Conservation (phyloP, 1,140 invertebrate species). For the Samia ricini region DNA sequence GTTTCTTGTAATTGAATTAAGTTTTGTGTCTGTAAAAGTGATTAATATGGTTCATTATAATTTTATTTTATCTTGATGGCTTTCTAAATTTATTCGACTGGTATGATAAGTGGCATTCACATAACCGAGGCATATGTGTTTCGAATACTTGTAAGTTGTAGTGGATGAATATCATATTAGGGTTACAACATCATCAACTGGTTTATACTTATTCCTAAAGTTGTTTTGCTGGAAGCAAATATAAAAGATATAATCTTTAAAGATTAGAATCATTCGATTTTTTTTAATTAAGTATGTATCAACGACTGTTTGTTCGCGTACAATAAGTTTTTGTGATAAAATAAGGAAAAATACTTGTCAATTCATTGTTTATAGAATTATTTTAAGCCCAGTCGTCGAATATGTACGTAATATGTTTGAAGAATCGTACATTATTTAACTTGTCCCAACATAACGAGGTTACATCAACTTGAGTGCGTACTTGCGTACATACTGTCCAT, state of each 20-base stretch:
- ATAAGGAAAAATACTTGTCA: not conserved
- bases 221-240: constrained; percentile 1
- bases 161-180: constrained; percentile 35
- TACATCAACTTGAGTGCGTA: constrained; percentile 58
- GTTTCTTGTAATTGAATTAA: not conserved
- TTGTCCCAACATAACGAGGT: constrained; percentile 46
- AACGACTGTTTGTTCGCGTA: not conserved
- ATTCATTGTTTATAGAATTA: not conserved
- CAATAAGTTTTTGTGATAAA: not conserved
- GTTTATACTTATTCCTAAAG: constrained; percentile 30
- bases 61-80: constrained; percentile 30
- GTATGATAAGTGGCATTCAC: constrained; percentile 28
- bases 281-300: not conserved
- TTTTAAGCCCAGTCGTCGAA: constrained; percentile 15
- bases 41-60: constrained; percentile 8
- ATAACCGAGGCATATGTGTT: constrained; percentile 24
- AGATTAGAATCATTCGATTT: not conserved
- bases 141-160: constrained; percentile 17
- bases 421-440: constrained; percentile 42
- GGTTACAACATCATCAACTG: constrained; percentile 42
- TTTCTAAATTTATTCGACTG: constrained; percentile 36
- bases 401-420: constrained; percentile 32
- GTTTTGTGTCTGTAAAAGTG: constrained; percentile 1
- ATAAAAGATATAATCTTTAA: not conserved
- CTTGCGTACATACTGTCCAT: constrained; percentile 55